Evolutionary conservation across 2,113 vertebrate genomes (phyloP).

Genomic region (Vulpes ferrilata): DNA sequence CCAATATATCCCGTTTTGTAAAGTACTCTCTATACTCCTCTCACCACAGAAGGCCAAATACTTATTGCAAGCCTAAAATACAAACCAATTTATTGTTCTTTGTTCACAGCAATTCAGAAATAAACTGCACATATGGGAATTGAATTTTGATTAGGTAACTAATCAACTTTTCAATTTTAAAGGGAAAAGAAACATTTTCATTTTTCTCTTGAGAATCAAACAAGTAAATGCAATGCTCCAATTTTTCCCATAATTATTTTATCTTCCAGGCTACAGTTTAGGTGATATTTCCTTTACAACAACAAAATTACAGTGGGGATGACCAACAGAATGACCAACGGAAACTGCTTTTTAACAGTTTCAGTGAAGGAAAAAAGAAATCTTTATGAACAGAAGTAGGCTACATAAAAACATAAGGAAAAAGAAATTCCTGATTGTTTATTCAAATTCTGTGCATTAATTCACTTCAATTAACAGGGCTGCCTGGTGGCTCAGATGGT

Average conservation of each 20-base stretch:
- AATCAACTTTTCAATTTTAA: conserved; percentile 52
- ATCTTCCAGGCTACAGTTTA: neutral
- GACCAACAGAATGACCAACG: neutral
- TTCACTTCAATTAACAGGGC: neutral
- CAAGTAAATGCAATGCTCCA: neutral
- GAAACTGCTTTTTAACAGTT: conserved; percentile 6
- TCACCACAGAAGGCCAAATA: neutral
- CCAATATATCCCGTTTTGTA: neutral
- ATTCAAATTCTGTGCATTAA: neutral
- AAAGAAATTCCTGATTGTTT: neutral
- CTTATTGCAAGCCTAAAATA: neutral
- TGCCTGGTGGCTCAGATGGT: too few species aligned
- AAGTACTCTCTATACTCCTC: neutral
- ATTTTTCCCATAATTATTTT: neutral
- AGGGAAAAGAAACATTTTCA: conserved; percentile 48
- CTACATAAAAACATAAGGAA: neutral
- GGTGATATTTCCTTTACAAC: neutral
- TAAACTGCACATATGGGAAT: neutral
- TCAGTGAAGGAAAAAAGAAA: neutral
- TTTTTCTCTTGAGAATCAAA: conserved; percentile 24
- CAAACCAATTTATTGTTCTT: neutral
- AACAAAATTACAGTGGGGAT: neutral
- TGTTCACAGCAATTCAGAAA: neutral
- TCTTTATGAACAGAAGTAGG: neutral
- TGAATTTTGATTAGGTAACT: conserved; percentile 42